A percentile compares a stretch with the other conserved stretches of the same genome.
phyloP scores from a whole-genome alignment of 2,113 vertebrate species.

The Sinocyclocheilus grahami region DNA sequence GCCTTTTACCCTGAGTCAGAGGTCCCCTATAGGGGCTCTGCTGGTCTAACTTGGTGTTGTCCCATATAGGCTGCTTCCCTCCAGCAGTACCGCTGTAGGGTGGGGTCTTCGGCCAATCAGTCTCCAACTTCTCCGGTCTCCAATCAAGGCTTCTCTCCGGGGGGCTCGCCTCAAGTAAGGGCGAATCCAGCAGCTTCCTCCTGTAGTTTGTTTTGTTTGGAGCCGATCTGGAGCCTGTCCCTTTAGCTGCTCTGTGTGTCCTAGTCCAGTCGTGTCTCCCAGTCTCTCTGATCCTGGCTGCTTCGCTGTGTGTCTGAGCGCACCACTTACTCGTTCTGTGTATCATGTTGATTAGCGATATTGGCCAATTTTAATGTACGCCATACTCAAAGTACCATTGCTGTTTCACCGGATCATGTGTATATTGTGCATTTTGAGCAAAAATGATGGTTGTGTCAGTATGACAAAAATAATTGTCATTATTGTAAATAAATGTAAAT shows the following conservation, averaged over 20 bases:
- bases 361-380: conserved; percentile 53
- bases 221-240: conserved; percentile 36
- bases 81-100: conserved; percentile 98
- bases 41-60: conserved; percentile 73
- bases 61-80: conserved; percentile 83
- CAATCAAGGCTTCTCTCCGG: conserved; percentile 99
- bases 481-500: background rate
- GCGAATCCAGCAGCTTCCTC: conserved; percentile 69
- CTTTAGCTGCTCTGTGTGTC: conserved; percentile 40
- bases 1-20: background rate
- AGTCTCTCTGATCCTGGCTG: conserved; percentile 35
- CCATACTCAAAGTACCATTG: background rate
- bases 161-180: conserved; percentile 99
- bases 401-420: conserved; percentile 2
- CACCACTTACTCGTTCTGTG: conserved; percentile 27
- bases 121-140: conserved; percentile 99
- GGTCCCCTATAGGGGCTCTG: conserved; percentile 37
- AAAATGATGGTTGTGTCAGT: background rate
- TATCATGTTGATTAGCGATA: conserved; percentile 40
- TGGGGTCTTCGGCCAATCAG: conserved; percentile 98
- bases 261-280: conserved; percentile 30
- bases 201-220: conserved; percentile 47
- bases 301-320: conserved; percentile 44
- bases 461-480: background rate
- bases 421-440: background rate